These are phyloP conservation scores for Aphis gossypii DNA, from an alignment of 1,140 invertebrate genomes.

Conservation along the genomic window DNA sequence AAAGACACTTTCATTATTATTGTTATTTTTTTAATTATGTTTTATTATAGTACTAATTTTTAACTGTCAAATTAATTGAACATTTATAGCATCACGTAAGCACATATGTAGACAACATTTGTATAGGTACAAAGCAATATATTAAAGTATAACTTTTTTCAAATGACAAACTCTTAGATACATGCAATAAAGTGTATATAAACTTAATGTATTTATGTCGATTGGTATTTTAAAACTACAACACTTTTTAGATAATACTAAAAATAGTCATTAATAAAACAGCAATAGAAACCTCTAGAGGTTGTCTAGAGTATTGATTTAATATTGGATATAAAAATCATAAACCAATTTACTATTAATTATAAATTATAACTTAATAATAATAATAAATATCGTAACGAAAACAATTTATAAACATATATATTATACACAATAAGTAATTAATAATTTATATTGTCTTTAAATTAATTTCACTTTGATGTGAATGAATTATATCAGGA, in stretches of 20 bases:
- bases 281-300: too few relatives aligned
- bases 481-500: neutral
- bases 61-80: constrained; percentile 51
- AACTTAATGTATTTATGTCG: neutral
- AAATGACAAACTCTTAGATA: neutral
- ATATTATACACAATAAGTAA: neutral
- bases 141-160: constrained; percentile 14
- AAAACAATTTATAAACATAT: neutral
- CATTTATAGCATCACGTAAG: constrained; percentile 16
- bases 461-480: neutral
- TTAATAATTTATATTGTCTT: neutral
- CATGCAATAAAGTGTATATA: neutral
- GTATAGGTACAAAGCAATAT: constrained; percentile 1
- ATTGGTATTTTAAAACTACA: neutral
- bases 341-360: neutral
- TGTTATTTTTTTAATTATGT: constrained; percentile 49
- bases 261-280: neutral
- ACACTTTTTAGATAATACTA: neutral
- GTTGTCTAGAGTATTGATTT: too few relatives aligned
- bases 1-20: constrained; percentile 35
- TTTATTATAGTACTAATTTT: constrained; percentile 55
- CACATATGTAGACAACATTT: constrained; percentile 36
- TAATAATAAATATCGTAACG: neutral
- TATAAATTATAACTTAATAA: neutral
- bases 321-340: neutral